Percentiles rank a stretch among this genome's conserved stretches.
These are phyloP conservation scores for Petromus typicus DNA, from an alignment of 2,113 vertebrate species.

Conservation along the genomic window DNA sequence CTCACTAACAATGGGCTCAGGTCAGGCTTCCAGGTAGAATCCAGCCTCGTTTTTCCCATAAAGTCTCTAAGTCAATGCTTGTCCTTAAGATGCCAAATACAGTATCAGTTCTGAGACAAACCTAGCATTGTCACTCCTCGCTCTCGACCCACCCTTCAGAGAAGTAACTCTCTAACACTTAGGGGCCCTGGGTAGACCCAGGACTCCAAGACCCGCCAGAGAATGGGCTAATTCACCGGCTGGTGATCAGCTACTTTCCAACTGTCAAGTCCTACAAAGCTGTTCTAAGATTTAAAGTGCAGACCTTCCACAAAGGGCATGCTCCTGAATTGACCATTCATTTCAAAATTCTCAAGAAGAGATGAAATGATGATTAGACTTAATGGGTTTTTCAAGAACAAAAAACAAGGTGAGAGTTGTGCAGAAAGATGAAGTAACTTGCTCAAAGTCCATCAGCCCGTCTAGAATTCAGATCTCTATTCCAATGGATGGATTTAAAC, in stretches of 20 bases:
- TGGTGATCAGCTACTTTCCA: background rate
- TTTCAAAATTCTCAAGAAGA: constrained; percentile 27
- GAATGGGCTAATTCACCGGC: background rate
- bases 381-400: background rate
- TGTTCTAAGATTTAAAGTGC: background rate
- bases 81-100: background rate
- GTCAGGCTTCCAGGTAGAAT: background rate
- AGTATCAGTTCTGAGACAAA: background rate
- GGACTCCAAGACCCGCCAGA: background rate
- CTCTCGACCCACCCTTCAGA: background rate
- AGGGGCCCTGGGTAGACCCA: background rate
- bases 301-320: background rate
- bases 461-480: background rate
- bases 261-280: background rate
- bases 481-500: background rate
- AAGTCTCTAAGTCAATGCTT: background rate
- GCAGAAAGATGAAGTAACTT: background rate
- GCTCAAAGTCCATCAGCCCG: background rate
- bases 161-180: background rate
- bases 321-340: background rate
- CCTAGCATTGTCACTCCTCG: background rate
- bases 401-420: background rate
- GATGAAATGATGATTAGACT: background rate
- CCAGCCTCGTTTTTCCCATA: background rate
- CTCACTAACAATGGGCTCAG: background rate